These are phyloP conservation scores for Sebastiscus albofasciatus DNA, from an alignment of 2,797 vertebrate genomes.

Conservation along the genomic window DNA sequence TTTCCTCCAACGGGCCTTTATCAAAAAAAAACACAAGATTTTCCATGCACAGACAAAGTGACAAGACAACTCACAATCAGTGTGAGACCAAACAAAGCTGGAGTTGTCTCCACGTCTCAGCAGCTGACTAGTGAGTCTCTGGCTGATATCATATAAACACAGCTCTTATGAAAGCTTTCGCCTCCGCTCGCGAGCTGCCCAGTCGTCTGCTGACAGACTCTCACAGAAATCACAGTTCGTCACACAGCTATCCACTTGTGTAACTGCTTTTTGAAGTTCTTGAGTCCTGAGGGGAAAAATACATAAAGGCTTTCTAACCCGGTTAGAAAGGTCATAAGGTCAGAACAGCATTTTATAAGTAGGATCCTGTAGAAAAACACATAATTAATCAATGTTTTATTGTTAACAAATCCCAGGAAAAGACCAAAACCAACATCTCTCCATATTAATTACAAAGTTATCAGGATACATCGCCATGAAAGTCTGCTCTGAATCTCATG, in stretches of 20 bases:
- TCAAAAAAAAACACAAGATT: background rate
- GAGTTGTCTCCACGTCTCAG: slow-evolving; percentile 16
- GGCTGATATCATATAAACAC: slow-evolving; percentile 31
- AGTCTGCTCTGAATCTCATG: background rate
- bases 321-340: background rate
- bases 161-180: slow-evolving; percentile 2
- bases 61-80: slow-evolving; percentile 12
- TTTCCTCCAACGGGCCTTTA: background rate
- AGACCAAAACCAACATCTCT: background rate
- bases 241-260: background rate
- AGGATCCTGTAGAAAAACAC: background rate
- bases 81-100: slow-evolving; percentile 44
- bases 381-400: too few species aligned
- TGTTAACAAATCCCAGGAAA: too few species aligned
- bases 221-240: background rate
- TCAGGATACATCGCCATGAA: background rate
- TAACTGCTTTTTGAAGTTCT: slow-evolving; percentile 7
- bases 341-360: background rate
- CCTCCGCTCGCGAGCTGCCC: background rate
- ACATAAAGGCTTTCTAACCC: background rate
- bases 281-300: background rate
- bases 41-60: slow-evolving; percentile 6
- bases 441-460: background rate
- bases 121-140: slow-evolving; percentile 26
- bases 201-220: background rate